Percentiles rank a stretch among this genome's conserved stretches.
Conservation (phyloP, 2,888 invertebrate species). For the Drosophila flavopinicola region DNA sequence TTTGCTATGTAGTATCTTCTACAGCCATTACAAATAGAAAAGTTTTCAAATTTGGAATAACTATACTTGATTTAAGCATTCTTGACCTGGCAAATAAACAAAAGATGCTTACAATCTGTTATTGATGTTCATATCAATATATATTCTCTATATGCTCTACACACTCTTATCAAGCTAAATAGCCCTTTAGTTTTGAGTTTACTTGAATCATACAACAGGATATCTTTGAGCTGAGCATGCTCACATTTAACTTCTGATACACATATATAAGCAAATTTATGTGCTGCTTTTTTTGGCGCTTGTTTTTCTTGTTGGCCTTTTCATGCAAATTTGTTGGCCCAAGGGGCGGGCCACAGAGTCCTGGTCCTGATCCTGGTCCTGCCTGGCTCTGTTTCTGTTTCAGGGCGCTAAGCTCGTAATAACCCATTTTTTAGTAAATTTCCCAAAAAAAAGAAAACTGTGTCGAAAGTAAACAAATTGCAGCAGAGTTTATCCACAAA, state of each 20-base stretch:
- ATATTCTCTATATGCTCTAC: too few relatives aligned
- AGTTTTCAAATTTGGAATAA: too few relatives aligned
- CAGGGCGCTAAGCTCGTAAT: slow-evolving; percentile 69
- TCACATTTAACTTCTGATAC: not conserved
- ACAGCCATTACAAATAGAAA: too few relatives aligned
- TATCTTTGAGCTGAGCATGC: not conserved
- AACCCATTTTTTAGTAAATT: slow-evolving; percentile 67
- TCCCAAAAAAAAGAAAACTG: slow-evolving; percentile 44
- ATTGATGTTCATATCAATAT: too few relatives aligned
- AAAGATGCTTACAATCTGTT: not conserved
- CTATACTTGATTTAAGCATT: too few relatives aligned
- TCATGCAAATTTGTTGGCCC: slow-evolving; percentile 63
- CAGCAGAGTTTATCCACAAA: slow-evolving; percentile 70
- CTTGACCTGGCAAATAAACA: too few relatives aligned
- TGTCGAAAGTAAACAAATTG: slow-evolving; percentile 81
- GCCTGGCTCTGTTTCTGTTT: slow-evolving; percentile 5
- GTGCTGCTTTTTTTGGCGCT: slow-evolving; percentile 1
- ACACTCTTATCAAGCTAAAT: too few relatives aligned
- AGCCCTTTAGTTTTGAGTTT: too few relatives aligned
- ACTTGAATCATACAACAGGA: too few relatives aligned
- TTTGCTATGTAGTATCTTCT: too few relatives aligned
- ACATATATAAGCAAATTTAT: slow-evolving; percentile 2
- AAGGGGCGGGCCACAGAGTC: slow-evolving; percentile 1
- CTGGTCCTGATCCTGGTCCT: not conserved
- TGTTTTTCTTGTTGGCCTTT: slow-evolving; percentile 23